A percentile compares a stretch with the other conserved stretches of the same genome.
Evolutionary conservation across 92 coral and sea anemone genomes (phyloP).

Genomic region (Muricea muricata): DNA sequence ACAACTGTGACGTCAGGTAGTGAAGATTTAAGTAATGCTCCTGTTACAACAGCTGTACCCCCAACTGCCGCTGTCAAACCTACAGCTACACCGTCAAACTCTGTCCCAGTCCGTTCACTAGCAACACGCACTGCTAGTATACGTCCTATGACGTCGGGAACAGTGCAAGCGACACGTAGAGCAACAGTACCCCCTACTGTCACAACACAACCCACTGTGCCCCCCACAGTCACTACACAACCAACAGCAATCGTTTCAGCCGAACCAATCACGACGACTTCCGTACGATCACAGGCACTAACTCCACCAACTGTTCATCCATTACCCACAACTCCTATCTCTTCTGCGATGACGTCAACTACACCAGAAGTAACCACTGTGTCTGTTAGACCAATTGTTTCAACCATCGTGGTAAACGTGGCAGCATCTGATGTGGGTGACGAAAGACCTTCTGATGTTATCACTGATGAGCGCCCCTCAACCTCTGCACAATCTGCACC

Average conservation of each 20-base stretch:
- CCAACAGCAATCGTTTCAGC: constrained; percentile 69
- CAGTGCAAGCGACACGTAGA: constrained; percentile 80
- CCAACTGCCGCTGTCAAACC: constrained; percentile 98
- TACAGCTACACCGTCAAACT: constrained; percentile 82
- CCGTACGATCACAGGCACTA: constrained; percentile 80
- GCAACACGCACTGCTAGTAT: constrained; percentile 90
- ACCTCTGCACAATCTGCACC: constrained; percentile 47
- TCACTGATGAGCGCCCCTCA: constrained; percentile 61
- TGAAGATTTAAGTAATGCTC: constrained; percentile 12
- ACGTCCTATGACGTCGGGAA: constrained; percentile 91
- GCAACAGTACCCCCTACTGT: constrained; percentile 71
- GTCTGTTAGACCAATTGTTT: constrained; percentile 86
- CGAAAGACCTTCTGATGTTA: constrained; percentile 7
- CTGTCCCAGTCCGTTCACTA: constrained; percentile 71
- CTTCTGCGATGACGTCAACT: constrained; percentile 7
- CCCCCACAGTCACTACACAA: constrained; percentile 61
- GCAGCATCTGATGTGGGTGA: constrained; percentile 49
- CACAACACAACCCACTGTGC: constrained; percentile 82
- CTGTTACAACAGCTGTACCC: constrained; percentile 73
- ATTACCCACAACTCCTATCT: background rate
- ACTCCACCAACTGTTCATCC: constrained; percentile 20
- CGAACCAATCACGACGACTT: constrained; percentile 60
- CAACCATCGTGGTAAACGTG: constrained; percentile 35
- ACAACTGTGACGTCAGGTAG: background rate
- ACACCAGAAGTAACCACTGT: constrained; percentile 41